A percentile compares a stretch with the other conserved stretches of the same genome.
Conservation (phyloP, 2,888 invertebrate species). For the Megastigmus dorsalis region DNA sequence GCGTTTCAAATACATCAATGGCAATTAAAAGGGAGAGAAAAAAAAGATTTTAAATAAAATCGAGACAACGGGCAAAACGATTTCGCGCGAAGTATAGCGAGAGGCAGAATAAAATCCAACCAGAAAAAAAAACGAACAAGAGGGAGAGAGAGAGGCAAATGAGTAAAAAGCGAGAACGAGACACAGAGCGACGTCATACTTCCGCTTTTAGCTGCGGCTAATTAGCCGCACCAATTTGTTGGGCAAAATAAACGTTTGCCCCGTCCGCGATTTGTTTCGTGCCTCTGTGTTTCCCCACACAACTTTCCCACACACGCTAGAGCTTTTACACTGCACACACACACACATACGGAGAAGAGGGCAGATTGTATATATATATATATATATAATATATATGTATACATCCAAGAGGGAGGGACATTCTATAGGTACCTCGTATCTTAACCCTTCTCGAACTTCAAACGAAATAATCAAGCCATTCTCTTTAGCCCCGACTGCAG, state of each 20-base stretch:
- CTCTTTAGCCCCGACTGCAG: conserved; percentile 61
- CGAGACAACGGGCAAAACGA: not conserved
- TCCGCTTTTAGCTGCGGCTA: conserved; percentile 67
- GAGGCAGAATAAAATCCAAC: not conserved
- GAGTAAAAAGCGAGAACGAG: not conserved
- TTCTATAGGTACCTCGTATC: conserved; percentile 54
- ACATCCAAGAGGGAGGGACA: not conserved
- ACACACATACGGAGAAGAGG: not conserved
- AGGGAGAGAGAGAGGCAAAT: not conserved
- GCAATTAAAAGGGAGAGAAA: too few relatives aligned
- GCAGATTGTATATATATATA: conserved; percentile 3
- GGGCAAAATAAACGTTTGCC: conserved; percentile 69
- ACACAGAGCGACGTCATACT: conserved; percentile 54
- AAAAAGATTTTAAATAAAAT: too few relatives aligned
- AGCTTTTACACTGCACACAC: not conserved
- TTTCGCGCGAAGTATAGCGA: too few relatives aligned
- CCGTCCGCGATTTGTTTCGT: conserved; percentile 63
- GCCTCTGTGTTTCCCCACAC: not conserved
- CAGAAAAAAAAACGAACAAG: not conserved
- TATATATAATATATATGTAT: conserved; percentile 6
- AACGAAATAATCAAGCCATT: conserved; percentile 74
- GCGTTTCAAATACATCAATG: too few relatives aligned
- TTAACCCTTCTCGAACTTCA: conserved; percentile 69
- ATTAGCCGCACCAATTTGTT: conserved; percentile 72
- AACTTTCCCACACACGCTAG: not conserved